A percentile compares a stretch with the other conserved stretches of the same genome.
Evolutionary conservation across 2,113 vertebrate species (phyloP).

Genomic region (Antechinus flavipes): DNA sequence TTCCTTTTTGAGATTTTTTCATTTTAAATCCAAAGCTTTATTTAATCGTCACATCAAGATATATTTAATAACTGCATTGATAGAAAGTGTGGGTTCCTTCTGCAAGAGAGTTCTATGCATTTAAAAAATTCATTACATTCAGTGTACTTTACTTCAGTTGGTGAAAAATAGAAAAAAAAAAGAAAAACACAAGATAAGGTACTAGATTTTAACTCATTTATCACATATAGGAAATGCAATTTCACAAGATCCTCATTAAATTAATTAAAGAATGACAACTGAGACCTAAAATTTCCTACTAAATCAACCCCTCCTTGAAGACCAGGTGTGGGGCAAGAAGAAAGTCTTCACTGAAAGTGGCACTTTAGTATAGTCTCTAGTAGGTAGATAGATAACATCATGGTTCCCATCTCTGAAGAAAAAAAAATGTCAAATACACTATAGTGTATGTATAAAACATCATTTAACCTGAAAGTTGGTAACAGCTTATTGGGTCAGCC

Average conservation of each 20-base stretch:
- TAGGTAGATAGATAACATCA: not conserved
- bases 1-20: slow-evolving; percentile 7
- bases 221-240: not conserved
- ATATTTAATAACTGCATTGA: not conserved
- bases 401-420: not conserved
- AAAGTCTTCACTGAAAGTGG: not conserved
- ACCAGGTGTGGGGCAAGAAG: not conserved
- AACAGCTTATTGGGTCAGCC: not conserved
- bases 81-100: not conserved
- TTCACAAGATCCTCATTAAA: not conserved
- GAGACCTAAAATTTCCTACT: not conserved
- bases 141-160: slow-evolving; percentile 5
- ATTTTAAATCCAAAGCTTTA: not conserved
- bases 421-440: not conserved
- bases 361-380: not conserved
- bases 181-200: not conserved
- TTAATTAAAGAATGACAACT: not conserved
- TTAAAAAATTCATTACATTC: not conserved
- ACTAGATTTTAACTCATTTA: not conserved
- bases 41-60: slow-evolving; percentile 41
- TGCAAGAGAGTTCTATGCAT: not conserved
- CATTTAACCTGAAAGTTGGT: not conserved
- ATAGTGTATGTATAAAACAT: not conserved
- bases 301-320: not conserved
- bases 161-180: slow-evolving; percentile 18